Base-by-base conservation (phyloP, 2,888 invertebrate genomes). In the Polydrusus tereticollis region DNA sequence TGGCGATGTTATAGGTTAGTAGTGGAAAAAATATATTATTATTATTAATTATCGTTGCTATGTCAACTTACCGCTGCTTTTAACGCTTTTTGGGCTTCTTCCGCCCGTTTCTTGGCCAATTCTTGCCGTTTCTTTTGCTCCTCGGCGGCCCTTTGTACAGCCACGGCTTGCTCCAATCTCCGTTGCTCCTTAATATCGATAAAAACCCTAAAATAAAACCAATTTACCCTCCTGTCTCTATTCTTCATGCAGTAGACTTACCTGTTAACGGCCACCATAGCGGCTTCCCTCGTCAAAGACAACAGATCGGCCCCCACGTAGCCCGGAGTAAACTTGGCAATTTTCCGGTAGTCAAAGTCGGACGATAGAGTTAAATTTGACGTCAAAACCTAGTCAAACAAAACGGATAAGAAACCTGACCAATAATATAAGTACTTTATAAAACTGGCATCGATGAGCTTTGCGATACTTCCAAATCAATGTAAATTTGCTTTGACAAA, bases 271-370 rank as follows among this genome's bases (percentile, higher is more conserved):
- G 97, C 97, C 77, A 91, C 90, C 83, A 95, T 93, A 8, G 95
- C 94, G 1, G 98, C 96, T 85, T 97, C 95, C 75, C 95, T 90
- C 0, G 94, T 91, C 64, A 98, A 87, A 0, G 95, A 92, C 84
- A 93, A 89, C 77, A 99, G 87, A 88, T 99, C 98, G 3, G 96
- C 97, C 12, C 98, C 99, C 36, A 98, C 98, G 87, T 93, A 99
- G 0, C 99, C 99, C 0, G 99, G 99, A 6, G 97, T 97, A 60
- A 93, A 88, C 79, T 92, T 91, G 21, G 97, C 96, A 74, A 99
- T 86, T 59, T 87, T 86, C 67, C 89, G 87, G 80, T 92, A 91
- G 83, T 93, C 91, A 77, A 98, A 90, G 79, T 91, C 90, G 1
- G 90, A 86, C 72, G 89, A 87, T 52, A 97, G 85, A 64, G 90